Conservation (phyloP, 2,888 invertebrate genomes). For the Adelognathus sp. region DNA sequence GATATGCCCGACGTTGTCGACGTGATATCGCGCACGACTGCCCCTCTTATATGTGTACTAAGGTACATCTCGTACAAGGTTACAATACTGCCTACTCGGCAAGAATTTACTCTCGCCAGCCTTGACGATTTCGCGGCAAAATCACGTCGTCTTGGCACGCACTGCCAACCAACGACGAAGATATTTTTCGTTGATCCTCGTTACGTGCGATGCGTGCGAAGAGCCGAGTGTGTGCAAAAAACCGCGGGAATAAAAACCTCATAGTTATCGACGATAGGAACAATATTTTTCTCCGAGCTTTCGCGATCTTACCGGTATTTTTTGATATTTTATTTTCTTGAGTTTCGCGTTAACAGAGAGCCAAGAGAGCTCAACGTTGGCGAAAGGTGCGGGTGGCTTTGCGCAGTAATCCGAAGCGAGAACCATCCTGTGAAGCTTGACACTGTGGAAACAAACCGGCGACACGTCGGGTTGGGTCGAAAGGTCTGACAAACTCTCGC, state of each 20-base stretch:
- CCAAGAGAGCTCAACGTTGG: neutral
- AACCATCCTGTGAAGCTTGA: constrained; percentile 21
- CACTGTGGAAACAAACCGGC: constrained; percentile 61
- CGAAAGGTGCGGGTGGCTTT: constrained; percentile 21
- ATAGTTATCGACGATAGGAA: neutral
- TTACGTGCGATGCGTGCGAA: neutral
- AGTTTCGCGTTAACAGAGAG: neutral
- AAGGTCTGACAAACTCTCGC: constrained; percentile 62
- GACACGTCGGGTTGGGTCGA: constrained; percentile 44
- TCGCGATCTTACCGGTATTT: neutral
- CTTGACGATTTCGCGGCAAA: constrained; percentile 62
- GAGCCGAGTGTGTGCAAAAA: constrained; percentile 14
- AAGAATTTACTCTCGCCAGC: constrained; percentile 45
- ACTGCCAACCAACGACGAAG: constrained; percentile 24
- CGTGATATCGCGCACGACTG: constrained; percentile 73
- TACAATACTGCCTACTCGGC: constrained; percentile 26
- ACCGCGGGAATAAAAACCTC: constrained; percentile 18
- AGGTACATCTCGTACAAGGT: neutral
- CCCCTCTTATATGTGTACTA: constrained; percentile 59
- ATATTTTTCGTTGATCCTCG: constrained; percentile 38
- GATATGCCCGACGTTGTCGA: constrained; percentile 68
- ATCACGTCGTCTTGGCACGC: constrained; percentile 65
- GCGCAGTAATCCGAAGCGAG: constrained; percentile 49
- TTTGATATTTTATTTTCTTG: neutral
- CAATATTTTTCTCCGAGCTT: constrained; percentile 7